Percentiles rank a stretch among this genome's conserved stretches.
phyloP scores from a whole-genome alignment of 2,797 vertebrate genomes.

The Carapus acus region DNA sequence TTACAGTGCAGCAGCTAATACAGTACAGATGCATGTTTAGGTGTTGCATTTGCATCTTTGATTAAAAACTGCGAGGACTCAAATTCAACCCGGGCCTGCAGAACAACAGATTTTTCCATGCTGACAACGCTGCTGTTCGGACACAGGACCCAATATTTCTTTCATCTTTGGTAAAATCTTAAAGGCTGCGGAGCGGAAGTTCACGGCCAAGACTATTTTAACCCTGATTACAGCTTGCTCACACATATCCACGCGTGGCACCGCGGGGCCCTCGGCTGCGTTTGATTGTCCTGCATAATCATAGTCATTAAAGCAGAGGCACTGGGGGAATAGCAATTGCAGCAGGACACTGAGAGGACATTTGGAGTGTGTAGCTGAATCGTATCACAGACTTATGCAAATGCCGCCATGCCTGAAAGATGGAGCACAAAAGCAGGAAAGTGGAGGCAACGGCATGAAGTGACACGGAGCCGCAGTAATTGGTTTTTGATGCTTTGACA shows the following conservation, averaged over 20 bases:
- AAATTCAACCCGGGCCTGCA: too few species aligned
- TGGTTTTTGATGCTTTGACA: too few species aligned
- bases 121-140: too few species aligned
- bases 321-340: constrained; percentile 42
- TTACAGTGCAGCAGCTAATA: too few species aligned
- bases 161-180: too few species aligned
- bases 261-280: constrained; percentile 15
- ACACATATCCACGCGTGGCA: constrained; percentile 5
- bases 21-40: too few species aligned
- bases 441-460: not conserved
- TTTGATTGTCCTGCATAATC: constrained; percentile 40
- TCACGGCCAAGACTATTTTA: constrained; percentile 4
- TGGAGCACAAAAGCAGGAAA: constrained; percentile 4
- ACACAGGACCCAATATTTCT: too few species aligned
- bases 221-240: not conserved
- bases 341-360: constrained; percentile 42
- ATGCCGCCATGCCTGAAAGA: constrained; percentile 25
- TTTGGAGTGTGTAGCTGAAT: constrained; percentile 27
- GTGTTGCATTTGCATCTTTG: too few species aligned
- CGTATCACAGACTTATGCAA: constrained; percentile 47
- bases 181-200: constrained; percentile 2
- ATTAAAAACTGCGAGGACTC: too few species aligned
- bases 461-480: too few species aligned
- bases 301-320: constrained; percentile 39
- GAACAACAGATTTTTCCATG: too few species aligned